phyloP scores from a whole-genome alignment of 2,113 vertebrate genomes.

The Eulemur rufifrons region DNA sequence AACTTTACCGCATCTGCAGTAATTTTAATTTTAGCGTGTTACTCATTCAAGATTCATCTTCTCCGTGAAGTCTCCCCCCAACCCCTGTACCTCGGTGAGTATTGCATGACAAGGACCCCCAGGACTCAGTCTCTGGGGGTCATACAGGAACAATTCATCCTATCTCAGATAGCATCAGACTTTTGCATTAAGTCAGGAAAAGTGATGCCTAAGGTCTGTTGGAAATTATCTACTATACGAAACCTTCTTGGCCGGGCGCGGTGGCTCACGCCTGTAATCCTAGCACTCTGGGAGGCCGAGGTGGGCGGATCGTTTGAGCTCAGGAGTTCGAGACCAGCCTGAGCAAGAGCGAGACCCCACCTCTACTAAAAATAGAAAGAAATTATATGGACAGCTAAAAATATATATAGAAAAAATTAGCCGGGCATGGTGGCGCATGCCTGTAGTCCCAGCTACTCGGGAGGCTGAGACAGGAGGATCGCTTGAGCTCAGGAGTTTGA shows the following conservation, averaged over 20 bases:
- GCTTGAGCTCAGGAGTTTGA: no score
- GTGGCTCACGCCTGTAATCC: no score
- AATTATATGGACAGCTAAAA: no score
- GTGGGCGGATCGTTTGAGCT: no score
- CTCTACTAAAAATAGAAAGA: no score
- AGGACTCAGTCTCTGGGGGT: background rate
- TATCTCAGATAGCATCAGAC: background rate
- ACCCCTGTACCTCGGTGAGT: background rate
- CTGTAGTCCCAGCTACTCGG: no score
- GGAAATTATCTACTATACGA: background rate
- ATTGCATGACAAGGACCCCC: background rate
- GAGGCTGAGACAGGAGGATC: no score
- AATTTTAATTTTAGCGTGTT: background rate
- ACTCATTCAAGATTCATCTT: background rate
- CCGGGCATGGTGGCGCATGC: no score
- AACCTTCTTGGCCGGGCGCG: background rate
- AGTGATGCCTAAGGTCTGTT: background rate
- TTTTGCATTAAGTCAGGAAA: background rate
- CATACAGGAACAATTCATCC: background rate
- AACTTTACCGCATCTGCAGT: background rate
- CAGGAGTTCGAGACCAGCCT: no score
- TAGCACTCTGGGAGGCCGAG: no score
- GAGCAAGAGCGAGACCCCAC: no score
- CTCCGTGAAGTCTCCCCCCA: background rate
- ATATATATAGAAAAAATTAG: no score